Evolutionary conservation across 1,140 invertebrate species (phyloP).

Genomic region (Armadillidium nasatum): DNA sequence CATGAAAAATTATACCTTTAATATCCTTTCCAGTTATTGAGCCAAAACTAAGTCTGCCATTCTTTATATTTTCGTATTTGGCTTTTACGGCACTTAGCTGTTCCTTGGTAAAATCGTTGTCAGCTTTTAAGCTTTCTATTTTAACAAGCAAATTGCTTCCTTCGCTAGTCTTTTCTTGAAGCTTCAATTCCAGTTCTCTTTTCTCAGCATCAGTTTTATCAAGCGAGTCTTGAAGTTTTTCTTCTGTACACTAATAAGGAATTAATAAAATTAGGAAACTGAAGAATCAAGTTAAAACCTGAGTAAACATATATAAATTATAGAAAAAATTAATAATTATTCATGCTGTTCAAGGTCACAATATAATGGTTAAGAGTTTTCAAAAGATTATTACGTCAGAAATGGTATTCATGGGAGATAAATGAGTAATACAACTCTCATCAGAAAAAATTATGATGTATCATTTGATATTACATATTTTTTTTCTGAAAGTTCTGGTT

Average conservation of each 20-base stretch:
- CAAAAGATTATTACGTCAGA: too few relatives aligned
- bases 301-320: too few relatives aligned
- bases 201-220: constrained; percentile 54
- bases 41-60: constrained; percentile 37
- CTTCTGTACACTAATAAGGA: constrained; percentile 52
- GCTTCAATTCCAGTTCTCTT: constrained; percentile 50
- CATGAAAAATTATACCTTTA: constrained; percentile 27
- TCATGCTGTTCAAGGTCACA: too few relatives aligned
- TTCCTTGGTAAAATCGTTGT: constrained; percentile 53
- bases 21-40: constrained; percentile 30
- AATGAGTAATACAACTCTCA: too few relatives aligned
- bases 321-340: too few relatives aligned
- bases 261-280: background rate
- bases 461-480: too few relatives aligned
- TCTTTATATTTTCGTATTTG: constrained; percentile 41
- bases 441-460: too few relatives aligned
- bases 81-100: constrained; percentile 50
- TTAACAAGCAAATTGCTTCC: constrained; percentile 47
- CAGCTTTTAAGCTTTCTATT: constrained; percentile 49
- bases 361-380: too few relatives aligned
- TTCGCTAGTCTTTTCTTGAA: constrained; percentile 52
- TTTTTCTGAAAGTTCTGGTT: too few relatives aligned
- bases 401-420: too few relatives aligned
- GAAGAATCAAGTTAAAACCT: background rate
- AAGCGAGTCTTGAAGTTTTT: constrained; percentile 52